A percentile compares a stretch with the other conserved stretches of the same genome.
Conservation (phyloP, 2,797 vertebrate species). For the Anniella stebbinsi region DNA sequence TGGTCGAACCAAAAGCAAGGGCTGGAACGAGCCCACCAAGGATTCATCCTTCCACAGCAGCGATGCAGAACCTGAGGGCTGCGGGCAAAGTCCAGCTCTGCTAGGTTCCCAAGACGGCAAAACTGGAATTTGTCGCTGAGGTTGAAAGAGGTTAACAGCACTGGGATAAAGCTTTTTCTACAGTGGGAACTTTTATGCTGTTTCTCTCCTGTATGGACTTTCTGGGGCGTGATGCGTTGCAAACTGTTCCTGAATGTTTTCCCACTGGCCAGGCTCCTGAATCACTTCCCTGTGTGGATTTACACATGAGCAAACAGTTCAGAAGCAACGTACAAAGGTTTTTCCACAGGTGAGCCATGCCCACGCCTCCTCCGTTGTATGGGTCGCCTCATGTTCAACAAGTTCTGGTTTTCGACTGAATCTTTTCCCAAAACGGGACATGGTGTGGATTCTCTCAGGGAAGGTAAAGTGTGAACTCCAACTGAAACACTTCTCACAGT, state of each 20-base stretch:
- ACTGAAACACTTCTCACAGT: slow-evolving; percentile 18
- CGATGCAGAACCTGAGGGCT: no score
- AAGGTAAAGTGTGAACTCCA: background rate
- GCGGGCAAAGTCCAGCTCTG: no score
- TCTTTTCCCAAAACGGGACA: slow-evolving; percentile 5
- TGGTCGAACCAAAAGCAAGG: no score
- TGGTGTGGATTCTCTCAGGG: slow-evolving; percentile 1
- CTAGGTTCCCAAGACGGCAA: no score
- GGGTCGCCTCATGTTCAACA: background rate
- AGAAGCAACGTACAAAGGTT: background rate
- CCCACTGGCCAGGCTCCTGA: background rate
- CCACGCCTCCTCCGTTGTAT: background rate
- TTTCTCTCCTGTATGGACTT: background rate
- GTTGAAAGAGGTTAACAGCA: no score
- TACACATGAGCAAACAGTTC: background rate
- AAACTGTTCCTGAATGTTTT: background rate
- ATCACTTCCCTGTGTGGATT: slow-evolving; percentile 16
- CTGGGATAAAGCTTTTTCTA: background rate
- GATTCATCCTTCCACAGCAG: no score
- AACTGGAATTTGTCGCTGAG: no score
- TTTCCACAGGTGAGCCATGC: slow-evolving; percentile 19
- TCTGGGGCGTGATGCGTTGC: background rate
- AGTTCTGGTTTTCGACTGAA: background rate
- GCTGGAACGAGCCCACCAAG: no score
- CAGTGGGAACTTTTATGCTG: slow-evolving; percentile 64